These are phyloP conservation scores for Isoperla grammatica DNA, from an alignment of 2,888 invertebrate species.

Conservation along the genomic window DNA sequence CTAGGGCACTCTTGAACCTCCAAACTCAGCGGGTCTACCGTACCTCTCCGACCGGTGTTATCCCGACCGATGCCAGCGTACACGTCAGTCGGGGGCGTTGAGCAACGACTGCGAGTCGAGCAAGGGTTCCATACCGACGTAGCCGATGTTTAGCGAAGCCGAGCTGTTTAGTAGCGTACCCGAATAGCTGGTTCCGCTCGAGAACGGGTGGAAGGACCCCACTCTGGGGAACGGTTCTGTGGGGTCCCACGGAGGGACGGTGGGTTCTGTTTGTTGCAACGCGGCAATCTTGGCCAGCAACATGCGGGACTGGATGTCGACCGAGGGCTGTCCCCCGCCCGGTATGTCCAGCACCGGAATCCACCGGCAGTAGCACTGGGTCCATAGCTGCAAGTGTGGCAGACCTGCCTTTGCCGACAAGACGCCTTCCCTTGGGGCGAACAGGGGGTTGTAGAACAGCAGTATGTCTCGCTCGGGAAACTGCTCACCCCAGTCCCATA, in stretches of 20 bases:
- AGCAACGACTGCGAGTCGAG: constrained; percentile 62
- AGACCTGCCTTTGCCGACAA: constrained; percentile 31
- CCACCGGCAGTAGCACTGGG: constrained; percentile 88
- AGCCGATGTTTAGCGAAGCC: not conserved
- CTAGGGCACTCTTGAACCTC: too few relatives aligned
- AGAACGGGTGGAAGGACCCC: constrained; percentile 49
- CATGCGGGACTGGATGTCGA: constrained; percentile 42
- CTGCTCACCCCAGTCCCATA: constrained; percentile 90
- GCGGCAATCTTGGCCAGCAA: constrained; percentile 41
- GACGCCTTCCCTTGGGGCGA: constrained; percentile 40
- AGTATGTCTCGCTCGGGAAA: constrained; percentile 74
- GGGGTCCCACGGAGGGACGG: constrained; percentile 38
- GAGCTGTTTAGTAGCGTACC: constrained; percentile 13
- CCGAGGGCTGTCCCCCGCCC: constrained; percentile 48
- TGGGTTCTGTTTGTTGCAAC: constrained; percentile 3
- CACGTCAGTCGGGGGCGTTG: constrained; percentile 58
- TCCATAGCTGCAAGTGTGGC: constrained; percentile 59
- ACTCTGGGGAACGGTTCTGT: constrained; percentile 26
- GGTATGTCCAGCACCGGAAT: constrained; percentile 72
- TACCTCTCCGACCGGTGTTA: too few relatives aligned
- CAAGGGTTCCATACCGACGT: not conserved
- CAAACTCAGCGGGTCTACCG: too few relatives aligned
- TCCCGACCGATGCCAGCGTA: not conserved
- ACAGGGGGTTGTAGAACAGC: constrained; percentile 70
- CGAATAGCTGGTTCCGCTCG: constrained; percentile 30